Percentiles rank a stretch among this genome's conserved stretches.
Evolutionary conservation across 2,888 invertebrate genomes (phyloP).

Genomic region (Polydesmus complanatus): DNA sequence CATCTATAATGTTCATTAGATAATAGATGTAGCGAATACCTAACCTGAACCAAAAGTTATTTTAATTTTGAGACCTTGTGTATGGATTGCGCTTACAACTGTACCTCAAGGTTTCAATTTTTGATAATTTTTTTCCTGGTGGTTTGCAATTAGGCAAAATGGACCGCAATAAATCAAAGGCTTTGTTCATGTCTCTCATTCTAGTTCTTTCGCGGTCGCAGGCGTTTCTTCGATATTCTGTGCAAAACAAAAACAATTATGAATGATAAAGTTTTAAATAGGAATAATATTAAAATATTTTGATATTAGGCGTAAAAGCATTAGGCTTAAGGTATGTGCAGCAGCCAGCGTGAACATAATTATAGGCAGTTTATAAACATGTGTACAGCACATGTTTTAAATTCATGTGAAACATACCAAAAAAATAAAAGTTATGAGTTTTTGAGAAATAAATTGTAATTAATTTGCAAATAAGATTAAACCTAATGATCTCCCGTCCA

Average conservation of each 20-base stretch:
- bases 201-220: conserved; percentile 68
- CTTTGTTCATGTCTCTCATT: conserved; percentile 74
- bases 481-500: not conserved
- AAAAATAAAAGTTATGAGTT: no score
- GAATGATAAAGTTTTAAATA: not conserved
- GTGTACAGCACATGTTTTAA: no score
- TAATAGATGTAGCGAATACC: conserved; percentile 10
- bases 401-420: no score
- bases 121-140: conserved; percentile 69
- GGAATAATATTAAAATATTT: no score
- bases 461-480: no score
- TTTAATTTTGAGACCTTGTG: no score
- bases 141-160: conserved; percentile 61
- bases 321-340: no score
- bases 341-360: no score
- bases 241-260: conserved; percentile 16
- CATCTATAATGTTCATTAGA: conserved; percentile 4
- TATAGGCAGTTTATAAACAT: no score
- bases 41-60: not conserved
- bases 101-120: conserved; percentile 67
- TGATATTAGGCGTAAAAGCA: no score
- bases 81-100: conserved; percentile 6
- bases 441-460: no score
- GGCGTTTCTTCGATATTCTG: conserved; percentile 70
- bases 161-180: conserved; percentile 59